Evolutionary conservation across 2,113 vertebrate genomes (phyloP), one percentile per base, ranked within the genome.

Genomic region (Cheirogaleus medius): DNA sequence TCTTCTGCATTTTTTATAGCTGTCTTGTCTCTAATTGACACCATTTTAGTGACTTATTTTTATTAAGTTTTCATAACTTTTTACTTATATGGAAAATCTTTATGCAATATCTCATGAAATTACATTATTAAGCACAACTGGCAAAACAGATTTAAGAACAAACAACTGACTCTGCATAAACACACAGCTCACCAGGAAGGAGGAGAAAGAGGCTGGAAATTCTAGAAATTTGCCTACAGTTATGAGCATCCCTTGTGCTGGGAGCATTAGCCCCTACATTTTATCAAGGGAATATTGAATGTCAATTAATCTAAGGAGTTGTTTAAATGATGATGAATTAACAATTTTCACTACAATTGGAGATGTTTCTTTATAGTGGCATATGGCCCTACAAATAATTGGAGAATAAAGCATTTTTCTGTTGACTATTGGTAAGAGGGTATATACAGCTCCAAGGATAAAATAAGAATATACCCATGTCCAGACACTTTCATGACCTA

Each of bases 51-150:
- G n/a, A 90, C 8, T 52, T 25, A 54, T 82, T 80, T 60, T 17
- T 14, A 56, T 60, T 82, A 73, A 58, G 14, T 42, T 86, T 86
- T 74, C 76, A 37, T 87, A 54, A 68, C 5, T 49, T 80, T 87
- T 93, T 60, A 63, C 34, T 66, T 84, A 27, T 10, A 68, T 49
- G 5, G 77, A 69, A 95, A 93, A 71, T 71, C 49, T 56, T 85
- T 47, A 42, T 47, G 20, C 44, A 82, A 7, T 39, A 27, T 47
- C 37, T 84, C 81, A 69, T n/a, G 52, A 87, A 74, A 76, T 87
- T 69, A 63, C 1, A n/a, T 32, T 76, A 76, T 47, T 27, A 87
- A 60, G 29, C n/a, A 73, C 34, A 77, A 78, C 21, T 83, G 56
- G 44, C 37, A 88, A 84, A 87, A 69, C 11, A 58, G 20, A 71